phyloP scores from a whole-genome alignment of 2,113 vertebrate species.

The Pandion haliaetus region DNA sequence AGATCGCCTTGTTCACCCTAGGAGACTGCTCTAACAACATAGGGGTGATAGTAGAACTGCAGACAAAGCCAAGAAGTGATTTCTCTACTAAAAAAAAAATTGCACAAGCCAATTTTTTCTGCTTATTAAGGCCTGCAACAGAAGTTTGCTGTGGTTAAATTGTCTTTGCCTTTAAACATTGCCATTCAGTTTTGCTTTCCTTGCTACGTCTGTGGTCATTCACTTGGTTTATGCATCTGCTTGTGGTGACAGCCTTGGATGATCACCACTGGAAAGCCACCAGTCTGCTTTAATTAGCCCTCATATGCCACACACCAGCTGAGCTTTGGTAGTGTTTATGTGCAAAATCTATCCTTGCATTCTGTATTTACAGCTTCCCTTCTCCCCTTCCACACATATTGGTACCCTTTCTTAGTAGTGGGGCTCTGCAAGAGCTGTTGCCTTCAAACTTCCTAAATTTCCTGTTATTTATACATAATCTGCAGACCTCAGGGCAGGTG shows the following conservation, averaged over 20 bases:
- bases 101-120: not conserved
- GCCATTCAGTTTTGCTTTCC: not conserved
- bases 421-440: not conserved
- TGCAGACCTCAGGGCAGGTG: not conserved
- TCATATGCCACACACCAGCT: not conserved
- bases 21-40: not conserved
- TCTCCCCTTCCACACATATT: not conserved
- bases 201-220: rapidly evolving
- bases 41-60: not conserved
- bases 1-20: not conserved
- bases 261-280: not conserved
- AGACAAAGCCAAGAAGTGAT: not conserved
- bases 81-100: not conserved
- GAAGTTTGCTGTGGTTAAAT: not conserved
- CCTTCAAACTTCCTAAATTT: not conserved
- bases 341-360: not conserved
- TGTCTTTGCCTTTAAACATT: not conserved
- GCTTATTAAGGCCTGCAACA: not conserved
- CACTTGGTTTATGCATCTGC: not conserved
- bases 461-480: not conserved
- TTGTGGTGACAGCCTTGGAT: not conserved
- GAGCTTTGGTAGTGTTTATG: not conserved
- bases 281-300: not conserved
- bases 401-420: not conserved
- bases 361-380: not conserved